Conservation (phyloP, 2,888 invertebrate species). For the Chouioia cunea region DNA sequence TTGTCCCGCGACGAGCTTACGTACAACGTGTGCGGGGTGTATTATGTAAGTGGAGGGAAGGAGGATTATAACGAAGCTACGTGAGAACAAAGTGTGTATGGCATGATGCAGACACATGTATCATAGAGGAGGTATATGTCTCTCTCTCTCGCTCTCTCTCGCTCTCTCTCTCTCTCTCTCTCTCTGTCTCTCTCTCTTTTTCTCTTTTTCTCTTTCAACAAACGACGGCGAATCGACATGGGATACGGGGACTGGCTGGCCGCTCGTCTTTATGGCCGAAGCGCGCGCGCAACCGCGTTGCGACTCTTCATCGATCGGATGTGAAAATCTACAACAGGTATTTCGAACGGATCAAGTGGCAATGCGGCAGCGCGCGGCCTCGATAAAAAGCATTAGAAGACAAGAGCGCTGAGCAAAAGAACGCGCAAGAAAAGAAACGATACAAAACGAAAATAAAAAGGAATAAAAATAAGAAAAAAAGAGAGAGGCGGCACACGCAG, state of each 20-base stretch:
- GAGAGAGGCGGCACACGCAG: conserved; percentile 6
- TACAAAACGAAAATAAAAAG: too few species aligned
- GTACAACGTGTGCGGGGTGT: conserved; percentile 29
- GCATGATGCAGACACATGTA: conserved; percentile 20
- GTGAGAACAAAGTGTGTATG: conserved; percentile 15
- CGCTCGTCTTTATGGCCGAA: too few species aligned
- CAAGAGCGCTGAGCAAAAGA: too few species aligned
- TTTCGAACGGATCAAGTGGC: conserved; percentile 9
- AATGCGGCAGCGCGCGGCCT: background rate
- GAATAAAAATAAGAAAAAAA: background rate
- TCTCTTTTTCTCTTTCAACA: too few species aligned
- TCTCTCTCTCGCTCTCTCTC: too few species aligned
- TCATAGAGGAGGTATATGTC: conserved; percentile 11
- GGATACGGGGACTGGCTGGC: conserved; percentile 32
- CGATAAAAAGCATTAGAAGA: conserved; percentile 1
- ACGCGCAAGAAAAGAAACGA: too few species aligned
- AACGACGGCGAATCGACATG: conserved; percentile 7
- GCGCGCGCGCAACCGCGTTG: background rate
- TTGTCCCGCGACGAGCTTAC: background rate
- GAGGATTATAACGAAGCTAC: conserved; percentile 39
- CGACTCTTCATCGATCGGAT: background rate
- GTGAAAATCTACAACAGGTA: background rate
- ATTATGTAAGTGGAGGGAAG: conserved; percentile 10
- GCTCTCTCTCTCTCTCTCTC: too few species aligned
- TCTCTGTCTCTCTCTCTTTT: too few species aligned